A percentile compares a stretch with the other conserved stretches of the same genome.
Conservation (phyloP, 2,797 vertebrate genomes). For the Peromyscus eremicus region DNA sequence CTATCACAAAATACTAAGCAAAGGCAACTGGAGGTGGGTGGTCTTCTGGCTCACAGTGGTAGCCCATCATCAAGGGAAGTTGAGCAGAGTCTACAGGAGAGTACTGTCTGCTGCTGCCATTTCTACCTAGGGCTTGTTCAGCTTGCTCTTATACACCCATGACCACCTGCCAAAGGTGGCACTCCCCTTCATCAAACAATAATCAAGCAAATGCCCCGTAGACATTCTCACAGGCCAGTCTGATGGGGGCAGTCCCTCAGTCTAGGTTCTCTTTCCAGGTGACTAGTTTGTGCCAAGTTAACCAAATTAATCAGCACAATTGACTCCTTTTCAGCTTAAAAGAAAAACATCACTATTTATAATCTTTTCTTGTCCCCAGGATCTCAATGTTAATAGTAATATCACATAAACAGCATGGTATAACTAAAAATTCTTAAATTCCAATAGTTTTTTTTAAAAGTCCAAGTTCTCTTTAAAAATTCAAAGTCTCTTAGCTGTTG, state of each 20-base stretch:
- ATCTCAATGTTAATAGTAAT: background rate
- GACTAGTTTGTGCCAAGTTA: background rate
- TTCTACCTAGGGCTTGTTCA: background rate
- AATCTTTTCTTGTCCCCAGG: background rate
- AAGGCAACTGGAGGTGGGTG: background rate
- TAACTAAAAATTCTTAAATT: background rate
- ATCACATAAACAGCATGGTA: background rate
- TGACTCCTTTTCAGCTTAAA: background rate
- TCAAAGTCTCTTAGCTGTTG: background rate
- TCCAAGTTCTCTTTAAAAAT: background rate
- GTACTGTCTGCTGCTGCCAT: background rate
- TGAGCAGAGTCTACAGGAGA: background rate
- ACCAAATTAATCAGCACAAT: background rate
- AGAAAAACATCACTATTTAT: background rate
- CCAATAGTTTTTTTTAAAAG: background rate
- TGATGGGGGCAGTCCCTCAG: background rate
- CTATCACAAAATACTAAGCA: background rate
- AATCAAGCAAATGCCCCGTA: background rate
- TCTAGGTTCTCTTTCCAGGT: background rate
- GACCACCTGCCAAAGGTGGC: background rate
- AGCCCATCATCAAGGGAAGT: background rate
- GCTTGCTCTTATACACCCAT: background rate
- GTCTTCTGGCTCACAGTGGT: background rate
- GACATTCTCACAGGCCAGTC: background rate
- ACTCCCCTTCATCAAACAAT: background rate